Percentiles rank a stretch among this genome's conserved stretches.
Conservation (phyloP, 2,113 vertebrate species). For the Orthonyx spaldingii region DNA sequence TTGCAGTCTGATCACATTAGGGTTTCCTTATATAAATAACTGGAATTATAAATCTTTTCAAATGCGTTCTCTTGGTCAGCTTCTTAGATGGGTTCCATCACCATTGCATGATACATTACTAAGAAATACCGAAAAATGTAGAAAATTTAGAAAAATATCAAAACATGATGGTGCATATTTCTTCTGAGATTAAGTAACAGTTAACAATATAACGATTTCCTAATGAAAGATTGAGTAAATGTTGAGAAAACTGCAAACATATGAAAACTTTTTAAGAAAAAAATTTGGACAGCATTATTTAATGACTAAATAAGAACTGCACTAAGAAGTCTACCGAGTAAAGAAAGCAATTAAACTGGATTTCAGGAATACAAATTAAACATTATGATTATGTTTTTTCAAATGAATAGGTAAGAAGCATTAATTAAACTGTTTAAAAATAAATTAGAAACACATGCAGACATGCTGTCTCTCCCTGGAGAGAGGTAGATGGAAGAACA, state of each 20-base stretch:
- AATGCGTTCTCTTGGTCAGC: neutral
- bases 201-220: neutral
- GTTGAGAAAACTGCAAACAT: neutral
- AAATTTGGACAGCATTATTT: neutral
- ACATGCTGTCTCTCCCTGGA: neutral
- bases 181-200: neutral
- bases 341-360: neutral
- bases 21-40: neutral
- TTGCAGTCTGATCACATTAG: neutral
- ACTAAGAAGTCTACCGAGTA: neutral
- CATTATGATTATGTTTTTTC: neutral
- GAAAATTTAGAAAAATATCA: neutral
- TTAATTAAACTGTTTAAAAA: slow-evolving; percentile 27
- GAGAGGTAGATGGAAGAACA: neutral
- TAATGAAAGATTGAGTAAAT: neutral
- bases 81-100: neutral
- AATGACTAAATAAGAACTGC: neutral
- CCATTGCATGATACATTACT: neutral
- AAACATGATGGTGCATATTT: neutral
- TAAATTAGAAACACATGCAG: slow-evolving; percentile 3
- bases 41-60: neutral
- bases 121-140: neutral
- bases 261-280: neutral
- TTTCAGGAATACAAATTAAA: neutral
- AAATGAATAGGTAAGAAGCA: neutral